Evolutionary conservation across 2,113 vertebrate species (phyloP).

Genomic region (Tonatia bakeri): DNA sequence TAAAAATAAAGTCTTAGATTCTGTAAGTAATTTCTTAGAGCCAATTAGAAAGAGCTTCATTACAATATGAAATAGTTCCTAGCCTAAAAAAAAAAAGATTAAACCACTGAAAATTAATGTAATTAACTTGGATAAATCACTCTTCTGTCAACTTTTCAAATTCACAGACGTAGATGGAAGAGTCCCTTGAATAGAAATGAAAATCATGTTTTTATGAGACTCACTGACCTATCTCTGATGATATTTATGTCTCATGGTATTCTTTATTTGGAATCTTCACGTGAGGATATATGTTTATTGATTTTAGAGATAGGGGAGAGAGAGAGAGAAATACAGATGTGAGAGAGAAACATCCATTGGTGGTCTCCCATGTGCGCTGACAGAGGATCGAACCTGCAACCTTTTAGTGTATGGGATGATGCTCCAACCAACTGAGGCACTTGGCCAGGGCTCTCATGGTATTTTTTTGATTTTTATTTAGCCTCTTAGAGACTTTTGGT

Average conservation of each 20-base stretch:
- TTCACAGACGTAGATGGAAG: background rate
- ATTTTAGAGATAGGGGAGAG: no score
- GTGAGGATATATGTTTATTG: no score
- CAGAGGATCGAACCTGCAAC: no score
- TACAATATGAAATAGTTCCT: background rate
- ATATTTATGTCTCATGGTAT: background rate
- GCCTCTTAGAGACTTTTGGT: background rate
- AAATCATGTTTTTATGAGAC: background rate
- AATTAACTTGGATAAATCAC: background rate
- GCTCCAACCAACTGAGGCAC: no score
- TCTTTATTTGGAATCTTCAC: no score
- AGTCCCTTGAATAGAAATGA: background rate
- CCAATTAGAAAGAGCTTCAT: background rate
- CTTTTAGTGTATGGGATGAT: no score
- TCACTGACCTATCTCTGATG: background rate
- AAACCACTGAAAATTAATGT: slow-evolving; percentile 12
- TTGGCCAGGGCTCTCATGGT: background rate
- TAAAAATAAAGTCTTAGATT: slow-evolving; percentile 11
- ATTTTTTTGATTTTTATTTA: background rate
- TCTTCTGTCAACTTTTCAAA: background rate
- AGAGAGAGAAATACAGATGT: no score
- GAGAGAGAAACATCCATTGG: no score
- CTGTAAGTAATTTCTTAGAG: background rate
- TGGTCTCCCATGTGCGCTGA: no score
- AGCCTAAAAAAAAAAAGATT: background rate